Base-by-base conservation (phyloP, 2,888 invertebrate genomes). In the Cheilosia soror region DNA sequence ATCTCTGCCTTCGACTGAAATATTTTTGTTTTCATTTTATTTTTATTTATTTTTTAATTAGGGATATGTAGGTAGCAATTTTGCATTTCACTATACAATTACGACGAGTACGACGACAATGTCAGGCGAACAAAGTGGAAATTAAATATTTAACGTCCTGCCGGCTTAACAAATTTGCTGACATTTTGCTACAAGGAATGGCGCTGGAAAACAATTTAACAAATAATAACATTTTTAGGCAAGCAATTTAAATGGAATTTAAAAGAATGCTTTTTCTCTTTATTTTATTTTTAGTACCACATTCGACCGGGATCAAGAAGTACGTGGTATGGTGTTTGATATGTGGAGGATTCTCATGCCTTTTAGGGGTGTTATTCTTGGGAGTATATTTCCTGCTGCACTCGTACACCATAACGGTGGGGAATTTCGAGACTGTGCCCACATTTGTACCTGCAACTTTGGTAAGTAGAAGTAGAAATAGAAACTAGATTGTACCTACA, bases 381-480 rank as follows among this genome's bases (percentile, higher is more conserved):
- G 95, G 95, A 53, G 95, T 96, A 42, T 96, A 96, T 92, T 95
- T 96, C 90, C 93, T 96, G 87, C 93, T 96, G 62, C 94, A 96
- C 83, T 95, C 95, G 51, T 95, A 96, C 91, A 97, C 96, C 53
- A 95, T 95, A 37, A 95, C 95, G 2, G 93, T 95, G 87, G 94
- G 93, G 31, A 94, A 97, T 90, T 95, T 98, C 92, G 98, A 98
- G 93, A 97, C 98, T 0, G 96, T 98, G 88, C 98, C 98, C n/a
- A 97, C 97, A 5, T 98, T 98, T 90, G 97, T 98, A 88, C 97
- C 97, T 47, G 97, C 97, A 79, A 96, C 96, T 88, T 96, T 97
- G 96, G 98, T 98, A 92, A 95, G 94, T 91, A 63, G 6, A 69
- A 25, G 31, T 9, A 69, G 53, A 58, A 60, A 27, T 5, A 31